Percentiles rank a stretch among this genome's conserved stretches.
Evolutionary conservation across 2,797 vertebrate genomes (phyloP).

Genomic region (Naso thynnoides): DNA sequence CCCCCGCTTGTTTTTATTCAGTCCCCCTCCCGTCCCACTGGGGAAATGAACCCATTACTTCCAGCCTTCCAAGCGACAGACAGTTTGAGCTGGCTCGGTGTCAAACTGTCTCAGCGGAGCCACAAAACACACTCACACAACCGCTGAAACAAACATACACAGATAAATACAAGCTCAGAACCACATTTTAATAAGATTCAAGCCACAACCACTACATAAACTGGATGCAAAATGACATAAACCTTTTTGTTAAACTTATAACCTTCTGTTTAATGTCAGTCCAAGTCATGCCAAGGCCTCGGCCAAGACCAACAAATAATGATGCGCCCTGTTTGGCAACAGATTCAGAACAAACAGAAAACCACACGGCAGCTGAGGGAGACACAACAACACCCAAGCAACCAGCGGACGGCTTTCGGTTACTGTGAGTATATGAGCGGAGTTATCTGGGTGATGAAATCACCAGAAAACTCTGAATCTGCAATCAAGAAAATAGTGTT

Average conservation of each 20-base stretch:
- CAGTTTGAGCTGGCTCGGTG: conserved; percentile 50
- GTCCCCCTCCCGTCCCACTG: conserved; percentile 21
- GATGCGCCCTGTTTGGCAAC: conserved; percentile 29
- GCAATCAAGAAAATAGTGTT: too few relatives aligned
- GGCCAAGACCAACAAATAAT: conserved; percentile 12
- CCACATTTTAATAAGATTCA: not conserved
- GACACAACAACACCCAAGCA: conserved; percentile 13
- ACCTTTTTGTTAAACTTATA: not conserved
- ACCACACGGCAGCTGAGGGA: not conserved
- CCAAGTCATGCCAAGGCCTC: not conserved
- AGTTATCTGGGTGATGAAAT: not conserved
- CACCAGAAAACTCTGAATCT: too few relatives aligned
- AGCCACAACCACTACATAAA: conserved; percentile 2
- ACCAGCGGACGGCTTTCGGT: not conserved
- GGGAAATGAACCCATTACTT: conserved; percentile 65
- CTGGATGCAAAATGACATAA: not conserved
- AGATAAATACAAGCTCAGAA: not conserved
- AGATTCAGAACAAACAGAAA: conserved; percentile 20
- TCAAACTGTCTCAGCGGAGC: conserved; percentile 57
- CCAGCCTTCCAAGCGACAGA: conserved; percentile 51
- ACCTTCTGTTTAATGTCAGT: not conserved
- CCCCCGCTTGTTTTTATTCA: conserved; percentile 49
- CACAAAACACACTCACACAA: conserved; percentile 17
- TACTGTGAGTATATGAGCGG: not conserved
- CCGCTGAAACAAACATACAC: not conserved